Evolutionary conservation across 1,140 invertebrate genomes (phyloP), one percentile per base, ranked within the genome.

Genomic region (Trichogramma pretiosum): DNA sequence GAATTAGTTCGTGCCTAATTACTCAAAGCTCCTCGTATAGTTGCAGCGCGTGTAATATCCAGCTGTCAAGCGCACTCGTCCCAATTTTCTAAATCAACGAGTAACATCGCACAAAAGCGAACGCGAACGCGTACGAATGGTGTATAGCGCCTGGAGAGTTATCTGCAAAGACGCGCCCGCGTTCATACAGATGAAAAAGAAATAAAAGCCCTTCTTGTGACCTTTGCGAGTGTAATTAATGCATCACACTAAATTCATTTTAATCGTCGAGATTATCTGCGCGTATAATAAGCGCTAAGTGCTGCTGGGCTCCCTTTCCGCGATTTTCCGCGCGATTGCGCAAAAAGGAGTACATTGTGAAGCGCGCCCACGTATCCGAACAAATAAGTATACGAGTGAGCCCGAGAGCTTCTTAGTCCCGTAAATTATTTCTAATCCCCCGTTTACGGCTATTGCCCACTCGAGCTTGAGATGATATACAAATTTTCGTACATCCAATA

Each of bases 251-350:
- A 61, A 66, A 68, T 68, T 66, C 58, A 60, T 62, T 66, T 62
- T 66, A 64, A 66, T 64, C 59, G 58, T 51, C 43, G 46, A 60
- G 63, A 66, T 68, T 68, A 66, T 56, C 50, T 22, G 48, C 55
- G n/a, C 55, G n/a, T n/a, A 60, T 65, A 66, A 64, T 68, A 65
- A 66, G 57, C 58, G 53, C 62, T 62, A 63, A 64, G 55, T 60
- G 58, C 47, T 57, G 56, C 56, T 5, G 33, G 33, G 33, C 5
- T 16, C 19, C 32, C n/a, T 22, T 16, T 16, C 23, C 36, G 26
- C 37, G 33, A 43, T 51, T 51, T 42, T 36, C 16, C 38, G 19
- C 18, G 3, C 17, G 8, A 9, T n/a, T 16, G 10, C 45, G 43
- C 33, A 28, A 44, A 44, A 37, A 23, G 26, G 37, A 23, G 23